phyloP scores from a whole-genome alignment of 2,797 vertebrate species.

The Oreortyx pictus region DNA sequence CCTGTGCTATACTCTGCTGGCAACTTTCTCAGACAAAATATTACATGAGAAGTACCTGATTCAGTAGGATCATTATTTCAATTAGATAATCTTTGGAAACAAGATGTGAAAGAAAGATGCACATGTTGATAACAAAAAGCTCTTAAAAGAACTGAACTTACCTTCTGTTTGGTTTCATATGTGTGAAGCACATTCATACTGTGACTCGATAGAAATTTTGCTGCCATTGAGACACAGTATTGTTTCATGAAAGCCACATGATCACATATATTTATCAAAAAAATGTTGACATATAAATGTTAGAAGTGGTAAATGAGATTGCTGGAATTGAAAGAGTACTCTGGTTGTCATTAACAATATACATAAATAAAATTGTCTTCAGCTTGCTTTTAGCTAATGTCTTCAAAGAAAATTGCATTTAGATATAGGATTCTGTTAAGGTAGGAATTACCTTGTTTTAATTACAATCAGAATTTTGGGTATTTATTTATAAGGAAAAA shows the following conservation, averaged over 20 bases:
- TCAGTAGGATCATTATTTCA: not conserved
- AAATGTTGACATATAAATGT: not conserved
- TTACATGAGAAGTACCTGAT: not conserved
- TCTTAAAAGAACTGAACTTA: not conserved
- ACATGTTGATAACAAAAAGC: not conserved
- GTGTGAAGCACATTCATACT: not conserved
- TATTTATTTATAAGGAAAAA: not conserved
- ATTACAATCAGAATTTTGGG: not conserved
- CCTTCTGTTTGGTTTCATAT: not conserved
- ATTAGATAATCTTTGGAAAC: not conserved
- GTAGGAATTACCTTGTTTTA: not conserved
- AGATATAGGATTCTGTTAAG: not conserved
- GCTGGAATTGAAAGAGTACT: not conserved
- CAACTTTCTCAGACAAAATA: not conserved
- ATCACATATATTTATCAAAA: not conserved
- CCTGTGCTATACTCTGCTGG: not conserved
- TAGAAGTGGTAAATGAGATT: not conserved
- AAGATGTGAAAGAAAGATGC: not conserved
- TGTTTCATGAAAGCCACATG: not conserved
- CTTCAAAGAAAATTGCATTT: constrained; percentile 7
- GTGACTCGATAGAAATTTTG: not conserved
- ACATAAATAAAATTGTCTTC: not conserved
- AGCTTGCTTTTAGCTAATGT: not conserved
- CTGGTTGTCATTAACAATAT: not conserved
- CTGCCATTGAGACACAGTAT: not conserved